A percentile compares a stretch with the other conserved stretches of the same genome.
These are phyloP conservation scores for Drosophila lacertosa DNA, from an alignment of 1,140 invertebrate genomes.

Conservation along the genomic window DNA sequence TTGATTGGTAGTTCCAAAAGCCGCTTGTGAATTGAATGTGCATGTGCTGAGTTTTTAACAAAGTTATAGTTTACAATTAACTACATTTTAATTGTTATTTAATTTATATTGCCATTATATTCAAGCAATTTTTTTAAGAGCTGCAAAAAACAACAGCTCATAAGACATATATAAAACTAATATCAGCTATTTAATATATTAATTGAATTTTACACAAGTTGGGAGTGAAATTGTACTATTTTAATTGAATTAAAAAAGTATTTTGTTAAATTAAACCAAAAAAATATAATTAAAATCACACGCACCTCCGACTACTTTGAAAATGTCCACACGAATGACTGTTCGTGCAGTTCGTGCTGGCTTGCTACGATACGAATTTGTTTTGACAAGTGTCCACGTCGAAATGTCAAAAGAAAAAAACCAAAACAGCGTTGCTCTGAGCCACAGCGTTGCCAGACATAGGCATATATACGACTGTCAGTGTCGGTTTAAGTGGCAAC, in stretches of 20 bases:
- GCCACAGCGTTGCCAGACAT: constrained; percentile 30
- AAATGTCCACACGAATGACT: constrained; percentile 60
- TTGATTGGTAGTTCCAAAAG: not conserved
- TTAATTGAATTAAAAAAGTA: constrained; percentile 22
- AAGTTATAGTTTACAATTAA: not conserved
- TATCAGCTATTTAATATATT: not conserved
- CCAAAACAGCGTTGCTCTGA: constrained; percentile 42
- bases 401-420: constrained; percentile 58
- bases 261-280: not conserved
- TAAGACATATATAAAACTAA: not conserved
- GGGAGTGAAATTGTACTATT: not conserved
- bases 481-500: constrained; percentile 12
- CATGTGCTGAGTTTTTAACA: not conserved
- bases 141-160: not conserved
- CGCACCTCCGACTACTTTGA: constrained; percentile 46
- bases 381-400: constrained; percentile 66
- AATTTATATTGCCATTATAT: not conserved
- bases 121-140: not conserved
- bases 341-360: constrained; percentile 13
- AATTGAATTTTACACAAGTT: not conserved
- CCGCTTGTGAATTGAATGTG: not conserved
- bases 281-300: constrained; percentile 6
- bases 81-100: not conserved
- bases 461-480: not conserved
- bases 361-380: constrained; percentile 36